These are phyloP conservation scores for Cephus sareptanus DNA, from an alignment of 2,888 invertebrate species.

Conservation along the genomic window DNA sequence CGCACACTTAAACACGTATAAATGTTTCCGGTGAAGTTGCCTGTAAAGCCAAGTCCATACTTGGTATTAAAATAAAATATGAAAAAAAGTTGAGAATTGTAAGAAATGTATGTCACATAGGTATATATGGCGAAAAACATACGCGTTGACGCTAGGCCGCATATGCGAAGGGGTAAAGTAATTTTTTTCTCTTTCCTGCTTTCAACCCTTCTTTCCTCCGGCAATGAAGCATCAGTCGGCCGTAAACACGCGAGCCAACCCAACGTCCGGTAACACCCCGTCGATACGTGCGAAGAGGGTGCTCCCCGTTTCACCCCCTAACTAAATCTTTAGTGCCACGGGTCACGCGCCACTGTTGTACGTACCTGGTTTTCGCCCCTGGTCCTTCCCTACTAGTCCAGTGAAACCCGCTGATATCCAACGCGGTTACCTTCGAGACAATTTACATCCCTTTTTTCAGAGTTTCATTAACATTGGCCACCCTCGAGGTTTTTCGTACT, in stretches of 20 bases:
- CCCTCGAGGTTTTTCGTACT: background rate
- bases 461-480: background rate
- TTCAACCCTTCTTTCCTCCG: background rate
- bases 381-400: background rate
- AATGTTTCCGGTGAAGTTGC: background rate
- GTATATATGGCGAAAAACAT: background rate
- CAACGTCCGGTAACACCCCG: background rate
- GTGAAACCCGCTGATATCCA: background rate
- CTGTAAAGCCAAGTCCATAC: background rate
- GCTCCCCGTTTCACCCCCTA: background rate
- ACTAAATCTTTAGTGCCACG: background rate
- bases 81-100: background rate
- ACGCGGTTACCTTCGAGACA: background rate
- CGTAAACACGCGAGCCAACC: slow-evolving; percentile 8
- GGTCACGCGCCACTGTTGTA: background rate
- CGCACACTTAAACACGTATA: background rate
- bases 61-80: background rate
- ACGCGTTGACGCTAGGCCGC: background rate
- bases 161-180: background rate
- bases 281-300: background rate
- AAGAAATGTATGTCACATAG: background rate
- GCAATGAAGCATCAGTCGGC: background rate
- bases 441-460: background rate
- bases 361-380: background rate
- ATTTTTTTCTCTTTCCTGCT: background rate